Conservation (phyloP, 2,797 vertebrate genomes). For the Arnoldichthys spilopterus region DNA sequence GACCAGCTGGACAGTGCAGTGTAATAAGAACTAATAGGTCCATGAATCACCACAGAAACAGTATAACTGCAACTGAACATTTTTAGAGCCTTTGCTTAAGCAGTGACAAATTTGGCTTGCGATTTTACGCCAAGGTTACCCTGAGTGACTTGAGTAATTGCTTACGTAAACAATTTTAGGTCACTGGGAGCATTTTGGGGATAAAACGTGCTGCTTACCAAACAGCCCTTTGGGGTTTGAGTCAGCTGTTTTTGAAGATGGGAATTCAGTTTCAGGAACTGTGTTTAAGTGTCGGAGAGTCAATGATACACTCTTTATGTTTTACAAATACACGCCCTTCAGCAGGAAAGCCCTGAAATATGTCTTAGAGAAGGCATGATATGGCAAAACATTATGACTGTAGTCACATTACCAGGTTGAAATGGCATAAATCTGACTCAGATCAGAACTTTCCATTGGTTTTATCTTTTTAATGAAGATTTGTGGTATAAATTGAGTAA, state of each 20-base stretch:
- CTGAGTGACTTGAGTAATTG: not conserved
- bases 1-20: not conserved
- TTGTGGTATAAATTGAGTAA: too few relatives aligned
- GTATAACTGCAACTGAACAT: conserved; percentile 49
- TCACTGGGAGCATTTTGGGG: conserved; percentile 8
- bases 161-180: conserved; percentile 9
- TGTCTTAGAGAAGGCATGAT: too few relatives aligned
- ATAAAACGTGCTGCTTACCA: not conserved
- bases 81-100: conserved; percentile 33
- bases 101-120: conserved; percentile 26
- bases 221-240: conserved; percentile 8
- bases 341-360: not conserved
- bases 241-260: conserved; percentile 7
- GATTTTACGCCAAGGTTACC: conserved; percentile 4
- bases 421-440: not conserved
- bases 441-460: not conserved
- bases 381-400: conserved; percentile 1
- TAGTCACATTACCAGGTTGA: too few relatives aligned
- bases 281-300: conserved; percentile 51
- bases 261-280: conserved; percentile 36
- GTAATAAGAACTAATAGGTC: conserved; percentile 49
- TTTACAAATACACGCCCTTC: conserved; percentile 12
- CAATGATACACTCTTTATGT: conserved; percentile 49
- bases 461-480: too few relatives aligned
- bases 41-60: conserved; percentile 47